Evolutionary conservation across 2,113 vertebrate genomes (phyloP).

Genomic region (Tylochromis polylepis): DNA sequence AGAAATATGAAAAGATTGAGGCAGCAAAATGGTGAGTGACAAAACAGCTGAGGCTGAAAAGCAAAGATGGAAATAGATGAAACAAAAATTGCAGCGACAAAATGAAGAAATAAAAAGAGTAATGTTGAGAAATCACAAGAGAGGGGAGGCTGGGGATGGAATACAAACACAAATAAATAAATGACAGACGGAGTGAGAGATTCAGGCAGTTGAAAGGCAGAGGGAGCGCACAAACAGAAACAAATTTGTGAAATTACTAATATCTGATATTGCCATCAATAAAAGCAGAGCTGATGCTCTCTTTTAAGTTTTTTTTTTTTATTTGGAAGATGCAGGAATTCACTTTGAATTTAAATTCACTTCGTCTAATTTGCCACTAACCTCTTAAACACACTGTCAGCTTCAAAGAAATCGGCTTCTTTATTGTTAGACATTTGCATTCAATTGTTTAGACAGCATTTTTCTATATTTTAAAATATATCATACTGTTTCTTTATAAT

Average conservation of each 20-base stretch:
- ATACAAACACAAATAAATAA: not conserved
- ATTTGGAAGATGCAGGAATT: not conserved
- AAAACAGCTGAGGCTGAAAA: conserved; percentile 8
- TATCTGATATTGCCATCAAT: not conserved
- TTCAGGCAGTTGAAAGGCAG: not conserved
- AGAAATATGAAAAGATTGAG: not conserved
- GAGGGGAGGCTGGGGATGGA: not conserved
- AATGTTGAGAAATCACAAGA: not conserved
- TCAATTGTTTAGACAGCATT: not conserved
- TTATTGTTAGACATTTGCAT: not conserved
- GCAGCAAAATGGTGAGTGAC: not conserved
- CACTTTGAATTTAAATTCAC: not conserved
- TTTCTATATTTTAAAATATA: not conserved
- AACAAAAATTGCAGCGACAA: not conserved
- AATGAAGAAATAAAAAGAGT: not conserved
- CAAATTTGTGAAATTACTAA: not conserved
- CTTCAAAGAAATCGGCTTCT: not conserved
- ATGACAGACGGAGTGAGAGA: not conserved
- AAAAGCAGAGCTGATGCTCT: not conserved
- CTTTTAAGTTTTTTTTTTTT: not conserved
- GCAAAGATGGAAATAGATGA: not conserved
- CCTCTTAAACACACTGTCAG: not conserved
- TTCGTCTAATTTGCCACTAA: not conserved
- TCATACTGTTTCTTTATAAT: not conserved
- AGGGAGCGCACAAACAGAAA: not conserved